phyloP scores from a whole-genome alignment of 2,888 invertebrate species.

The Caprella mutica region DNA sequence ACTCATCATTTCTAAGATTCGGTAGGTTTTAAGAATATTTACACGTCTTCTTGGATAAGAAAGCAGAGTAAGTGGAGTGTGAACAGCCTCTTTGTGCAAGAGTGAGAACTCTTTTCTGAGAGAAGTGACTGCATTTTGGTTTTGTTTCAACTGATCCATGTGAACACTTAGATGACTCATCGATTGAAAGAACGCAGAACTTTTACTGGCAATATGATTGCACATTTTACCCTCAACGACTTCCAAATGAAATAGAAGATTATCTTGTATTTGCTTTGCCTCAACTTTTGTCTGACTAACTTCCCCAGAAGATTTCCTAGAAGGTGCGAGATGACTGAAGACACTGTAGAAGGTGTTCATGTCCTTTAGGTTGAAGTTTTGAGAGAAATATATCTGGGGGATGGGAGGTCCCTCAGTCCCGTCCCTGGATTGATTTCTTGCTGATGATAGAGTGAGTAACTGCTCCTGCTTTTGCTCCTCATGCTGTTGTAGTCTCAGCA shows the following conservation, averaged over 20 bases:
- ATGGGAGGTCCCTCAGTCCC: constrained; percentile 4
- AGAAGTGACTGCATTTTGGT: constrained; percentile 60
- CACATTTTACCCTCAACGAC: constrained; percentile 88
- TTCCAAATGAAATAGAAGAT: constrained; percentile 85
- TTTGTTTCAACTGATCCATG: constrained; percentile 83
- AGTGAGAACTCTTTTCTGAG: constrained; percentile 40
- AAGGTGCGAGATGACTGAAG: constrained; percentile 26
- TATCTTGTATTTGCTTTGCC: background rate
- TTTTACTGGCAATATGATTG: constrained; percentile 82
- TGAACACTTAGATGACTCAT: constrained; percentile 97
- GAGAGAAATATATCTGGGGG: constrained; percentile 26
- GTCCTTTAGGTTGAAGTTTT: constrained; percentile 26
- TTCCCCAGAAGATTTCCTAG: background rate
- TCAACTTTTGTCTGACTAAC: background rate
- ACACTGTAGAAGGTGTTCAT: constrained; percentile 30
- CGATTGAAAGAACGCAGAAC: constrained; percentile 93
- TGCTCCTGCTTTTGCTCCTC: background rate
- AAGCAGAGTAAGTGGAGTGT: constrained; percentile 22
- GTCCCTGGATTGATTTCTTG: background rate
- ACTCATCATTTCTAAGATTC: constrained; percentile 66
- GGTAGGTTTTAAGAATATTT: constrained; percentile 20
- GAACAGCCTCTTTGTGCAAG: constrained; percentile 23
- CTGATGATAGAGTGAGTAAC: background rate
- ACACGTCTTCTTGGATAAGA: constrained; percentile 21
- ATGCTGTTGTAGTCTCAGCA: constrained; percentile 1